Conservation (phyloP, 37 sponge, comb jelly and placozoan species). For the Chondrosia reniformis region DNA sequence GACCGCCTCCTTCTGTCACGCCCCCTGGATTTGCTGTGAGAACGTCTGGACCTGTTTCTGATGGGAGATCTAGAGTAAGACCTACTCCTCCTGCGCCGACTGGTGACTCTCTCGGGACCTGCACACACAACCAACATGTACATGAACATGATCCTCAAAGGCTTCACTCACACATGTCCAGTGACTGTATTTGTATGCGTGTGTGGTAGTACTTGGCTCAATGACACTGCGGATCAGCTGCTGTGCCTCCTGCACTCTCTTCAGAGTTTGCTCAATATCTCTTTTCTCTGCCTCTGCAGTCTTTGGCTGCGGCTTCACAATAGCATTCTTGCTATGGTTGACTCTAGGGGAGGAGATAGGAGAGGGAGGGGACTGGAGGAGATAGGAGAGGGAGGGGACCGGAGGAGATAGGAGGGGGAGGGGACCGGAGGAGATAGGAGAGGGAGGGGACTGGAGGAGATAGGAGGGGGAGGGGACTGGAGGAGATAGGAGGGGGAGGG, state of each 20-base stretch:
- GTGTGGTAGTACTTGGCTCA: constrained; percentile 52
- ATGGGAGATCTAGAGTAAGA: constrained; percentile 5
- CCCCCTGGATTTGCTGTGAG: constrained; percentile 21
- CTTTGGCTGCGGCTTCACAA: constrained; percentile 86
- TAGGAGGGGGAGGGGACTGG: too few relatives aligned
- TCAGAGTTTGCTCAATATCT: constrained; percentile 84
- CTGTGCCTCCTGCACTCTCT: constrained; percentile 68
- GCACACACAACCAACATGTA: too few relatives aligned
- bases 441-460: too few relatives aligned
- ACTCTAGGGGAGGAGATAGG: constrained; percentile 35
- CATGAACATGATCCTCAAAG: too few relatives aligned
- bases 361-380: too few relatives aligned
- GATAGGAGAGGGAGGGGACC: too few relatives aligned
- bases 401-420: too few relatives aligned
- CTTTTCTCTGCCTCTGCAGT: constrained; percentile 55
- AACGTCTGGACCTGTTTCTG: constrained; percentile 1
- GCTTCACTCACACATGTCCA: too few relatives aligned
- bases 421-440: too few relatives aligned
- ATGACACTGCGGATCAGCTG: constrained; percentile 41
- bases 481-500: too few relatives aligned
- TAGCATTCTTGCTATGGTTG: constrained; percentile 91
- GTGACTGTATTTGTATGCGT: too few relatives aligned
- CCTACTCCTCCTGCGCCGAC: constrained; percentile 1
- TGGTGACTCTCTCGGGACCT: too few relatives aligned
- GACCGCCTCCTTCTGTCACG: constrained; percentile 10